Percentiles rank a stretch among this genome's conserved stretches.
phyloP scores from a whole-genome alignment of 2,113 vertebrate species.

The Syngnathus scovelli region DNA sequence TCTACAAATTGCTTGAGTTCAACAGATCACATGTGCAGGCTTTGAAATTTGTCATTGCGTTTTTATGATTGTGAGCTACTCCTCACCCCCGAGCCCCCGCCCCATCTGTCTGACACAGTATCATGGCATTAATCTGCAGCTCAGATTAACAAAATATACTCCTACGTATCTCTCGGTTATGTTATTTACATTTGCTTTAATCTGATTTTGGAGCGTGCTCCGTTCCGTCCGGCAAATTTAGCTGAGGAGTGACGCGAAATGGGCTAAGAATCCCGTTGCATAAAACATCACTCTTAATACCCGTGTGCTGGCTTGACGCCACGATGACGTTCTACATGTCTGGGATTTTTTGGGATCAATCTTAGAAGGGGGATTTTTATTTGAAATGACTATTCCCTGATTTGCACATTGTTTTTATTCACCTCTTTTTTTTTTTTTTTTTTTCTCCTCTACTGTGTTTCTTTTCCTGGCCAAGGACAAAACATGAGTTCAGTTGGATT shows the following conservation, averaged over 20 bases:
- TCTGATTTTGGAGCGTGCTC: constrained; percentile 59
- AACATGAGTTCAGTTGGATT: constrained; percentile 1
- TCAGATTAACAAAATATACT: constrained; percentile 60
- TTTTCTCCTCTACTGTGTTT: background rate
- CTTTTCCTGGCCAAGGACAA: background rate
- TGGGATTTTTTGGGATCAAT: constrained; percentile 8
- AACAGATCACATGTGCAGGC: background rate
- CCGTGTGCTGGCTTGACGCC: constrained; percentile 33
- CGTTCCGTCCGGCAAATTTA: constrained; percentile 26
- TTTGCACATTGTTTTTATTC: background rate
- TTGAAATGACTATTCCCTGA: background rate
- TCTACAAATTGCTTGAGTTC: background rate
- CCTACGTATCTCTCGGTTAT: constrained; percentile 50
- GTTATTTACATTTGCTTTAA: constrained; percentile 65
- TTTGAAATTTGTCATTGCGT: background rate
- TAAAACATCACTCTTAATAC: constrained; percentile 63
- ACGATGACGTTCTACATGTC: constrained; percentile 31
- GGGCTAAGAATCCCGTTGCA: constrained; percentile 48
- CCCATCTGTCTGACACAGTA: constrained; percentile 48
- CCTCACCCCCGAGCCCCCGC: constrained; percentile 12
- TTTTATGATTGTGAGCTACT: constrained; percentile 24
- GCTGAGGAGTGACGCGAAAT: constrained; percentile 35
- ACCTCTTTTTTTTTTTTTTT: background rate
- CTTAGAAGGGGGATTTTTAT: background rate
- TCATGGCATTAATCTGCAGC: constrained; percentile 60